Evolutionary conservation across 2,797 vertebrate genomes (phyloP), one percentile per base, ranked within the genome.

Genomic region (Anableps anableps): DNA sequence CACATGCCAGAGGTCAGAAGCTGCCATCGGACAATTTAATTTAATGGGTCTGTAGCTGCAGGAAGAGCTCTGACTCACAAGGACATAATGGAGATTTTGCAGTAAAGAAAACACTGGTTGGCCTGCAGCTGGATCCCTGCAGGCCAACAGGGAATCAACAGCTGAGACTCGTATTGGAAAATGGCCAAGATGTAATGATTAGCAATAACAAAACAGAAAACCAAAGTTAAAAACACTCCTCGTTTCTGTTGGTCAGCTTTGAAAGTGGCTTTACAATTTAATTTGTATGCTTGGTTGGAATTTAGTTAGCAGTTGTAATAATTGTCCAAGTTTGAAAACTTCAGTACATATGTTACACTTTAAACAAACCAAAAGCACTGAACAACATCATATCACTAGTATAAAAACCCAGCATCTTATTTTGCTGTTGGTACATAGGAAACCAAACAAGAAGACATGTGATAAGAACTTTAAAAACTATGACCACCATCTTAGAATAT

Each of bases 11-110:
- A 76, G 83, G 89, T 87, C 77, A 85, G 82, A 88, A 77, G 76
- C 82, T 90, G 85, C 76, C 80, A 86, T 72, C 1, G 81, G 80
- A 89, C 88, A 78, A 82, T 87, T 79, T 80, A 9, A 62, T 85
- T 75, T 86, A 79, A 88, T 76, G 76, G 81, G 82, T 83, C 83
- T 84, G 83, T 68, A 82, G 81, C 79, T 85, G 79, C 83, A 88
- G 89, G 83, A 91, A 87, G 80, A 85, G 58, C 74, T 80, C 5
- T 4, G 45, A 55, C 45, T 88, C 80, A 51, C 76, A 79, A 82
- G 76, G 80, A 83, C 80, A 81, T 74, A 82, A 79, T 29, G 78
- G 71, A 80, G 84, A 85, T 85, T 84, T 81, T 26, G 19, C 80
- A 76, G 82, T 2, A 72, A 43, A 81, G 76, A 60, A 79, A 29